Base-by-base conservation (phyloP, 1,140 invertebrate genomes). In the Conus ventricosus region DNA sequence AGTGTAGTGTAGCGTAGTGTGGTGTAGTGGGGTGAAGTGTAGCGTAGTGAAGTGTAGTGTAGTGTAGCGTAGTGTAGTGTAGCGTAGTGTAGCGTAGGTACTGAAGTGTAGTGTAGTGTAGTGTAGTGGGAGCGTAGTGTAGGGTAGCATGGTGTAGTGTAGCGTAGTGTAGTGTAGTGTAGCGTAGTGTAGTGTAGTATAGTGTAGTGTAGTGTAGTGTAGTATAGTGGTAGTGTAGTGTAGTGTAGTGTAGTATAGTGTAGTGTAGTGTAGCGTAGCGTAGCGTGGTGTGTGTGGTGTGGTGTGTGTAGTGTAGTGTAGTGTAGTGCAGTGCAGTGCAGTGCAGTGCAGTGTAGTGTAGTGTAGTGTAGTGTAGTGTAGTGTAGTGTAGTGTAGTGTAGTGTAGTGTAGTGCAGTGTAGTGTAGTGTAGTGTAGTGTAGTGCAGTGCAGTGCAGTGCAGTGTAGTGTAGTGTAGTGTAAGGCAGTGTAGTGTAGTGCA, bases 361-460 rank as follows among this genome's bases (percentile, higher is more conserved):
- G 6, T 75, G 71, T 75, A 1, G 71, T 75, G n/a, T 75, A n/a
- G 71, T 75, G n/a, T 75, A 25, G n/a, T 75, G 71, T 75, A 75
- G 20, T 75, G 71, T 75, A n/a, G 71, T 75, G n/a, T n/a, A n/a
- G 71, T 75, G n/a, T 25, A 75, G 71, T 75, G n/a, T 75, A 75
- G 20, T 75, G 71, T 75, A 63, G 60, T 75, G 71, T 25, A n/a
- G 71, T 75, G n/a, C 7, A 25, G n/a, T 75, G 71, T 75, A 25
- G 20, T 75, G 71, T 6, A n/a, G 71, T 75, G 71, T 6, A n/a
- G 71, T 75, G 1, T 25, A 75, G n/a, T 6, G n/a, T 75, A 75
- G 20, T n/a, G n/a, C n/a, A n/a, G n/a, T n/a, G n/a, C n/a, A n/a
- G n/a, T n/a, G n/a, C n/a, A n/a, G n/a, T 75, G 71, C 4, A n/a